These are phyloP conservation scores for Astatoreochromis straeleni DNA, from an alignment of 2,113 vertebrate genomes.

Conservation along the genomic window DNA sequence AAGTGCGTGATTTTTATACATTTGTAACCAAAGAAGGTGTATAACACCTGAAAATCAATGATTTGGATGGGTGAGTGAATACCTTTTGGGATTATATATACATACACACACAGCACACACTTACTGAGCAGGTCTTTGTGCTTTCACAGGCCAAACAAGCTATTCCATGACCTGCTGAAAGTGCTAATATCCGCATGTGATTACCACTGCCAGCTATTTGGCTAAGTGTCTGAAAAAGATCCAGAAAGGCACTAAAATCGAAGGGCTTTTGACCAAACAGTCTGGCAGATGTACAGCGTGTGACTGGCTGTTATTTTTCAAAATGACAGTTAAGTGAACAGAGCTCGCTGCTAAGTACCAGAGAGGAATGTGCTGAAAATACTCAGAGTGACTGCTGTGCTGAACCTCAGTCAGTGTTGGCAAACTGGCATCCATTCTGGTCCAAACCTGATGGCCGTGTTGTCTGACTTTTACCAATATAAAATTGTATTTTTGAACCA, in stretches of 20 bases:
- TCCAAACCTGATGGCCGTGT: background rate
- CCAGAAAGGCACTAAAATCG: background rate
- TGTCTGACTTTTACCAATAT: background rate
- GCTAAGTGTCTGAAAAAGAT: background rate
- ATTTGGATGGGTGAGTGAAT: background rate
- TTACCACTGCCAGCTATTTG: background rate
- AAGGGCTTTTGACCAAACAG: background rate
- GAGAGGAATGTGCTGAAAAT: conserved; percentile 18
- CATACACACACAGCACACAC: background rate
- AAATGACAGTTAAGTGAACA: conserved; percentile 11
- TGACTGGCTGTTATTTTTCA: conserved; percentile 24
- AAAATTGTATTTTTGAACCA: background rate
- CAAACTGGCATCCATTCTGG: background rate
- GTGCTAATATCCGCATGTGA: background rate
- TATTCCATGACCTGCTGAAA: background rate
- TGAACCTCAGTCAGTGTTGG: background rate
- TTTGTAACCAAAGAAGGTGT: background rate
- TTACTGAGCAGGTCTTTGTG: background rate
- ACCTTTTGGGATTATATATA: background rate
- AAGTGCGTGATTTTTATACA: background rate
- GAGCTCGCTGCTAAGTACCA: conserved; percentile 11
- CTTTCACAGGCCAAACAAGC: background rate
- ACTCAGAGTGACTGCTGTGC: conserved; percentile 1
- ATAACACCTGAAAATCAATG: background rate
- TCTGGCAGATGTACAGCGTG: background rate